Evolutionary conservation across 2,797 vertebrate genomes (phyloP).

Genomic region (Cygnus olor): DNA sequence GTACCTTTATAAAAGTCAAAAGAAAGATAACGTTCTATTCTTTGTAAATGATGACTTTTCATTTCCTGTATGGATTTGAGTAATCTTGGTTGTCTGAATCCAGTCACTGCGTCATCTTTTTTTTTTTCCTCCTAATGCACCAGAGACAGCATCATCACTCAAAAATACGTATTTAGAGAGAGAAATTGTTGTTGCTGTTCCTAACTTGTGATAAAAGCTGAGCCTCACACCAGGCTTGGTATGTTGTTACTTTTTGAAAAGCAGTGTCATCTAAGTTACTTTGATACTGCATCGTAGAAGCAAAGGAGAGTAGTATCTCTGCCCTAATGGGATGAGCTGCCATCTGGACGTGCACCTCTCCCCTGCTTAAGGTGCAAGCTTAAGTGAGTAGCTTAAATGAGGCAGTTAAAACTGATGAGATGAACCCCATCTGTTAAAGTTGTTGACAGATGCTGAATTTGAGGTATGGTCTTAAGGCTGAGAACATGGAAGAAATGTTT

Average conservation of each 20-base stretch:
- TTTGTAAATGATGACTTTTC: neutral
- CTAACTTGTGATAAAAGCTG: neutral
- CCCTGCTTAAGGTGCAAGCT: neutral
- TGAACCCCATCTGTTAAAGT: neutral
- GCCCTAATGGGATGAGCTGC: neutral
- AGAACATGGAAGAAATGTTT: neutral
- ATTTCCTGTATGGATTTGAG: no score
- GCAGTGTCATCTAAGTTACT: neutral
- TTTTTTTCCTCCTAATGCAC: neutral
- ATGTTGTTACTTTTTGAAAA: neutral
- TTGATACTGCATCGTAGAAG: neutral
- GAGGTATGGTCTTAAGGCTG: neutral
- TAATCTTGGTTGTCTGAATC: neutral
- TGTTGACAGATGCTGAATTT: neutral
- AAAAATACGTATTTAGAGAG: neutral
- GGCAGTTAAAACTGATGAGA: neutral
- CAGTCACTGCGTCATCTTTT: neutral
- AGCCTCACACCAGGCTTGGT: neutral
- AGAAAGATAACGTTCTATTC: neutral
- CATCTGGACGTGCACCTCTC: neutral
- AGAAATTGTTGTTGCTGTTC: neutral
- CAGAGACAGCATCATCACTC: neutral
- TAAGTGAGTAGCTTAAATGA: neutral
- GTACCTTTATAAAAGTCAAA: neutral
- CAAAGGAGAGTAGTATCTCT: neutral